A percentile compares a stretch with the other conserved stretches of the same genome.
phyloP scores from a whole-genome alignment of 2,888 invertebrate species.

The Eupithecia centaureata region DNA sequence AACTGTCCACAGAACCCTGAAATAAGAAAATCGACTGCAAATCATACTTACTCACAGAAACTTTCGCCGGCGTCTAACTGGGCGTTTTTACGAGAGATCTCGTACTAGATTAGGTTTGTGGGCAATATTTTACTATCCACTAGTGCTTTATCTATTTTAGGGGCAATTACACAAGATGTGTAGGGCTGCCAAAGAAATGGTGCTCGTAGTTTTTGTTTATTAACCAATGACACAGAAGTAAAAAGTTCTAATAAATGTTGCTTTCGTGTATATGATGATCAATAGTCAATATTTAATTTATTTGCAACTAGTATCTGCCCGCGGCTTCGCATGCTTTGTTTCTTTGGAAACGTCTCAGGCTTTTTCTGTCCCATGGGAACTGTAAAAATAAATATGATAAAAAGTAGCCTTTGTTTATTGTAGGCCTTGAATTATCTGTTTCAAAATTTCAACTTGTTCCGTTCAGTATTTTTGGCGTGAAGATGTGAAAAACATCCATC shows the following conservation, averaged over 20 bases:
- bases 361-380: too few relatives aligned
- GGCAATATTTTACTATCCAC: constrained; percentile 38
- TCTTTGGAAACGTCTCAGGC: too few relatives aligned
- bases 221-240: background rate
- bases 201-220: background rate
- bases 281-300: too few relatives aligned
- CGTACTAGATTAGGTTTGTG: constrained; percentile 28
- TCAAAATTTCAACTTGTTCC: too few relatives aligned
- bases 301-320: too few relatives aligned
- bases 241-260: background rate
- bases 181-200: constrained; percentile 29
- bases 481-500: too few relatives aligned
- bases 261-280: too few relatives aligned
- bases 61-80: constrained; percentile 2
- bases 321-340: too few relatives aligned
- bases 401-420: too few relatives aligned
- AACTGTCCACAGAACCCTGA: background rate
- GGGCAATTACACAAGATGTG: constrained; percentile 30
- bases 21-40: background rate
- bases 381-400: too few relatives aligned
- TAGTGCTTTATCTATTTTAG: constrained; percentile 37
- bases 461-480: too few relatives aligned
- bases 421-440: too few relatives aligned
- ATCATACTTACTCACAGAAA: constrained; percentile 9
- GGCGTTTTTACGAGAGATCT: constrained; percentile 26